Evolutionary conservation across 2,888 invertebrate species (phyloP).

Genomic region (Pyrochroa serraticornis): DNA sequence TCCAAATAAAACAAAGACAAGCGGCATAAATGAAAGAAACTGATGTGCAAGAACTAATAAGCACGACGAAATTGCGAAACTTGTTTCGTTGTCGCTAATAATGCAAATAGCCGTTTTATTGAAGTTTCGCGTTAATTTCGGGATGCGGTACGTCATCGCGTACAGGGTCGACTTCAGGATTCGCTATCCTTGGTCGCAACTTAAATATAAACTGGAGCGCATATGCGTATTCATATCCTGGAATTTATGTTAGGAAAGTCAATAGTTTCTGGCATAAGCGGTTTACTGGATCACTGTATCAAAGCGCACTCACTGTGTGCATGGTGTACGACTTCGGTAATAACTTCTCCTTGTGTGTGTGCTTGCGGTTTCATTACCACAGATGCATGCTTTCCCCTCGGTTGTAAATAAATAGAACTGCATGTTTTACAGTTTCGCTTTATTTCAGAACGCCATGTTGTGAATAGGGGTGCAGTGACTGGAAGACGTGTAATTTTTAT

Average conservation of each 20-base stretch:
- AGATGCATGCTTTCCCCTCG: constrained; percentile 14
- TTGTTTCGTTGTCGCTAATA: too few relatives aligned
- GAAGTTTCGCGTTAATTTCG: constrained; percentile 3
- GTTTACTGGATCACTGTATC: constrained; percentile 27
- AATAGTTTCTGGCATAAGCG: constrained; percentile 28
- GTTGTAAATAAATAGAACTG: constrained; percentile 19
- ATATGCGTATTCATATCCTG: constrained; percentile 22
- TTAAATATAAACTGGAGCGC: constrained; percentile 22
- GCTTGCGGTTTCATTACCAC: constrained; percentile 29
- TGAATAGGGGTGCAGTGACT: too few relatives aligned
- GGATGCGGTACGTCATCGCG: constrained; percentile 6
- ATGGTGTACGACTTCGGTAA: constrained; percentile 20
- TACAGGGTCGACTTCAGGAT: neutral
- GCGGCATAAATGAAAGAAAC: constrained; percentile 3
- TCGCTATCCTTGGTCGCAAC: constrained; percentile 14
- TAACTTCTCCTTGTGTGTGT: constrained; percentile 26
- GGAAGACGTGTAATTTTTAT: too few relatives aligned
- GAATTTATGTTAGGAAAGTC: constrained; percentile 30
- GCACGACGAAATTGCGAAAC: neutral
- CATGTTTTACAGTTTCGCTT: constrained; percentile 8
- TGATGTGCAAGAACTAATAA: too few relatives aligned
- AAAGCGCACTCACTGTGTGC: constrained; percentile 21
- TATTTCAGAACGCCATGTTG: neutral
- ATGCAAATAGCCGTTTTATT: too few relatives aligned
- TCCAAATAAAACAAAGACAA: constrained; percentile 14